phyloP scores from a whole-genome alignment of 2,797 vertebrate genomes.

The Scolopax bukidnonensis region DNA sequence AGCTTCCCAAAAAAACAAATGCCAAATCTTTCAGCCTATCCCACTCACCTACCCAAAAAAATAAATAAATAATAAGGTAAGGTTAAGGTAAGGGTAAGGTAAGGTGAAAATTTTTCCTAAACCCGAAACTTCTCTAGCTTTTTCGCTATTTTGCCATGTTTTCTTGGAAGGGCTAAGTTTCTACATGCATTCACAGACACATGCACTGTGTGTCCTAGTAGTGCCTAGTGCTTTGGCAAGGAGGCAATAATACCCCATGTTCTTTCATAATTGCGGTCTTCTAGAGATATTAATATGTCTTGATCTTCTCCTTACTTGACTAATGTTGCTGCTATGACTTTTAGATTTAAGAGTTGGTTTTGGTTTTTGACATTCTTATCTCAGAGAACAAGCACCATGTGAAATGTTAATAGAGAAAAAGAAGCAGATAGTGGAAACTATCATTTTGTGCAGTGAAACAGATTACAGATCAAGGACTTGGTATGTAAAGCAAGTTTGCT shows the following conservation, averaged over 20 bases:
- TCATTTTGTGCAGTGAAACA: background rate
- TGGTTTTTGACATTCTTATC: background rate
- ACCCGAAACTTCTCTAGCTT: background rate
- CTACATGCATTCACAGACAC: accelerated
- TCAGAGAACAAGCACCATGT: background rate
- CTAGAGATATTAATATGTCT: background rate
- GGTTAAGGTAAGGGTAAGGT: no score
- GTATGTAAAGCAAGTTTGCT: background rate
- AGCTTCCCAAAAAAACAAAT: background rate
- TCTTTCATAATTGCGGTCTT: background rate
- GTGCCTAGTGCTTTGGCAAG: background rate
- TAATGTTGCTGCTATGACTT: background rate
- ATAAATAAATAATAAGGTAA: no score
- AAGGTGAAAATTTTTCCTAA: background rate
- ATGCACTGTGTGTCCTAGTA: no score
- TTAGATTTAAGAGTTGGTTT: background rate
- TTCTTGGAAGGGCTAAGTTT: background rate
- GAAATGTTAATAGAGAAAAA: background rate
- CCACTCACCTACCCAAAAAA: accelerated
- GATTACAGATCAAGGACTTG: background rate
- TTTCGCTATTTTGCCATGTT: background rate
- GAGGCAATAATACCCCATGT: background rate
- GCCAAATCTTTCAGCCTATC: background rate
- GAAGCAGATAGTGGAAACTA: background rate
- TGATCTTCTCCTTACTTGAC: background rate